Percentiles rank a stretch among this genome's conserved stretches.
Conservation (phyloP, 2,797 vertebrate genomes). For the Eleutherodactylus coqui region DNA sequence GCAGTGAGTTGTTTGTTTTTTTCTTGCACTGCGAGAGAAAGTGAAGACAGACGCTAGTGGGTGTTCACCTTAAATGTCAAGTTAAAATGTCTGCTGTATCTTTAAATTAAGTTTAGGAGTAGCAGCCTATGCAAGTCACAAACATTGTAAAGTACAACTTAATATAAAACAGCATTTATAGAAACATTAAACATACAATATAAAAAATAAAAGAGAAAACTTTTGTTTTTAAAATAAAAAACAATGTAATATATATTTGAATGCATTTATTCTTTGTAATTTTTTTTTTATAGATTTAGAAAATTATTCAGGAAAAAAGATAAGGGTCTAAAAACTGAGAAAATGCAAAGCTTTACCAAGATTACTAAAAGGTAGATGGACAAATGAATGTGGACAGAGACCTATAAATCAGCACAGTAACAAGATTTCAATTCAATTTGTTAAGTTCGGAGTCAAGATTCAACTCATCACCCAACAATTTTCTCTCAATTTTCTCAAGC, state of each 20-base stretch:
- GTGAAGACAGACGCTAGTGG: too few species aligned
- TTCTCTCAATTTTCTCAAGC: constrained; percentile 59
- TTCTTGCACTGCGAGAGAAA: too few species aligned
- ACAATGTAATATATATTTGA: not conserved
- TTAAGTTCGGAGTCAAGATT: constrained; percentile 61
- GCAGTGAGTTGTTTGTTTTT: too few species aligned
- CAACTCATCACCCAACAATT: constrained; percentile 59
- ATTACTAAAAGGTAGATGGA: constrained; percentile 35
- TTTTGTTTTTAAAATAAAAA: not conserved
- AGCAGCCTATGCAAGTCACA: too few species aligned
- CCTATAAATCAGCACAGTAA: constrained; percentile 60
- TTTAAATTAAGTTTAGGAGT: too few species aligned
- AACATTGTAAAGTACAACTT: too few species aligned
- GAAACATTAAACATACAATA: too few species aligned
- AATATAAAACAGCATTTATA: too few species aligned
- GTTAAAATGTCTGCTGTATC: too few species aligned
- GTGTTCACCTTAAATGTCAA: too few species aligned
- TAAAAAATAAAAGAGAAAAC: too few species aligned
- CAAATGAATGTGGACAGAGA: constrained; percentile 58
- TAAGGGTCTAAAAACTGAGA: not conserved
- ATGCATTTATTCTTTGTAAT: not conserved
- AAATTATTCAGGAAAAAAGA: constrained; percentile 3
- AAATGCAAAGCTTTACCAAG: constrained; percentile 24
- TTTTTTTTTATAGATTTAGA: not conserved
- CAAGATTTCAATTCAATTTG: constrained; percentile 62